A percentile compares a stretch with the other conserved stretches of the same genome.
phyloP scores from a whole-genome alignment of 2,113 vertebrate species.

The Shinisaurus crocodilurus region DNA sequence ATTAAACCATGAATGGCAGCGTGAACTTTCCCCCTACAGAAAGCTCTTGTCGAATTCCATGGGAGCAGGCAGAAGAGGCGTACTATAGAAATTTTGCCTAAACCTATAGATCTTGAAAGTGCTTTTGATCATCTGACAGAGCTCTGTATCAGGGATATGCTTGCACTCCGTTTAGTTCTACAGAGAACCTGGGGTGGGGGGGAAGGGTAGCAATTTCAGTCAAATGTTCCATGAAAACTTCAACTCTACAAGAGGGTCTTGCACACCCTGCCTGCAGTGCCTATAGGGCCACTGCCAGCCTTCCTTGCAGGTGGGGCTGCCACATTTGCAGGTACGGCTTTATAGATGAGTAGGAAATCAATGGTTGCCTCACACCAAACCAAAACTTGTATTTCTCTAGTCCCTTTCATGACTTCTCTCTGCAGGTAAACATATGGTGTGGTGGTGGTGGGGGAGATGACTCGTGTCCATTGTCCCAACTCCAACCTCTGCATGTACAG shows the following conservation, averaged over 20 bases:
- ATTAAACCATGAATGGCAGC: not conserved
- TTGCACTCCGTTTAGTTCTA: not conserved
- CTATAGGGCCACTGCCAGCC: not conserved
- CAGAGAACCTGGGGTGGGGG: not conserved
- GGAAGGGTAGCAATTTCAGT: not conserved
- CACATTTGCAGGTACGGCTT: not conserved
- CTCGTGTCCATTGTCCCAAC: no score
- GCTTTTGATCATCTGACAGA: slow-evolving; percentile 18
- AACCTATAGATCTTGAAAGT: slow-evolving; percentile 25
- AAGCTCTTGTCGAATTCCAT: slow-evolving; percentile 6
- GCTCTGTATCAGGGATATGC: not conserved
- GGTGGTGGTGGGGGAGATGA: no score
- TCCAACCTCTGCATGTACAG: not conserved
- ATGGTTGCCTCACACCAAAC: not conserved
- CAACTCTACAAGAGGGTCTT: not conserved
- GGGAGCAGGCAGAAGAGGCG: not conserved
- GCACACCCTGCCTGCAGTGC: not conserved
- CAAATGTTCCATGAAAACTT: not conserved
- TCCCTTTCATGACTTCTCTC: not conserved
- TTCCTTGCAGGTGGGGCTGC: not conserved
- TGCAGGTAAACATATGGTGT: no score
- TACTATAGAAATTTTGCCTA: not conserved
- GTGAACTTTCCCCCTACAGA: slow-evolving; percentile 18
- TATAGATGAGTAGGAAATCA: not conserved
- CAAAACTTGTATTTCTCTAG: not conserved